Conservation (phyloP, 2,113 vertebrate species). For the Entomyzon cyanotis region DNA sequence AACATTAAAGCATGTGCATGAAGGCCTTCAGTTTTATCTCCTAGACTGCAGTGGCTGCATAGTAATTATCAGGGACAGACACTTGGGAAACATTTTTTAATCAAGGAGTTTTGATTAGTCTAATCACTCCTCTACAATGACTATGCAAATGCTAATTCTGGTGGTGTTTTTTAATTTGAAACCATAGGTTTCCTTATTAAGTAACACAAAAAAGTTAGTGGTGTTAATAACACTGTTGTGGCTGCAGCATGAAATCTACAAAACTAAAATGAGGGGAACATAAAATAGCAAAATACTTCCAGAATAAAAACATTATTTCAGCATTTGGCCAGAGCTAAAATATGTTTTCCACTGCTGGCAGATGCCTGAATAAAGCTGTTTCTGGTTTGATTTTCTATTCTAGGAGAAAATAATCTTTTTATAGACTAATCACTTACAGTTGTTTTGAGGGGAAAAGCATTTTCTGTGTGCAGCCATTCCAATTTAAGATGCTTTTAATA, state of each 20-base stretch:
- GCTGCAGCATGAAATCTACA: constrained; percentile 2
- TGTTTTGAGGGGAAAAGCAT: background rate
- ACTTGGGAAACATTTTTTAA: constrained; percentile 59
- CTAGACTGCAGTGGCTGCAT: background rate
- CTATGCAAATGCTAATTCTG: constrained; percentile 61
- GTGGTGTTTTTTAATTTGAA: constrained; percentile 62
- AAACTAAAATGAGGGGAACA: constrained; percentile 24
- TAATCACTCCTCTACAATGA: constrained; percentile 61
- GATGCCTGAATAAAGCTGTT: constrained; percentile 35
- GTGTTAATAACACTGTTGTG: constrained; percentile 55
- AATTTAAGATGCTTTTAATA: background rate
- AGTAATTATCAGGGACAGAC: constrained; percentile 60
- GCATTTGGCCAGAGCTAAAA: constrained; percentile 16
- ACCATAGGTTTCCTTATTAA: constrained; percentile 63
- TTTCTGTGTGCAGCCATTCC: constrained; percentile 24
- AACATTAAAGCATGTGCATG: background rate
- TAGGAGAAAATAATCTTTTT: constrained; percentile 4
- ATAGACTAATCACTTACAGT: constrained; percentile 14
- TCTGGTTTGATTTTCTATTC: constrained; percentile 31
- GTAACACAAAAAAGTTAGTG: constrained; percentile 52
- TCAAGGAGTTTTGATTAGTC: constrained; percentile 72
- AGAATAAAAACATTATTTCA: constrained; percentile 37
- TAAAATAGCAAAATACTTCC: constrained; percentile 3
- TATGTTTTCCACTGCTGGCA: constrained; percentile 13
- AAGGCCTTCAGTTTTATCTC: background rate